Conservation (phyloP, 2,113 vertebrate species). For the Saiga tatarica region DNA sequence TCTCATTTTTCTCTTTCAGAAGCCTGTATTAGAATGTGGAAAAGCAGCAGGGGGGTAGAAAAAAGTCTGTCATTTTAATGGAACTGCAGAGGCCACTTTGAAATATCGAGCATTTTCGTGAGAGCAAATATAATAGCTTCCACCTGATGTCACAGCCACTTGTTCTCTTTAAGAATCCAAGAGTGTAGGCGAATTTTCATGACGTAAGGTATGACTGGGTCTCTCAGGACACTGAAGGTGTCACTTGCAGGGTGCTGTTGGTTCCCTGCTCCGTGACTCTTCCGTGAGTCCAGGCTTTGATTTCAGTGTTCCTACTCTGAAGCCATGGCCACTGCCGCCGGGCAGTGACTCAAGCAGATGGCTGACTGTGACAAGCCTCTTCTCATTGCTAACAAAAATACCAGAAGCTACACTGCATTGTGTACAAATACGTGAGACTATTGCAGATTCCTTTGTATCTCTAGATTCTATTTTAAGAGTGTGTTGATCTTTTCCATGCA, state of each 20-base stretch:
- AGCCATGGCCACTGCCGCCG: not conserved
- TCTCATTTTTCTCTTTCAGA: not conserved
- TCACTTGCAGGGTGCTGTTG: not conserved
- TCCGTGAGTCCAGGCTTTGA: not conserved
- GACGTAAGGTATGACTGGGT: not conserved
- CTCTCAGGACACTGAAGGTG: not conserved
- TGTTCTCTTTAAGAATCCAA: conserved; percentile 11
- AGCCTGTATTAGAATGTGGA: not conserved
- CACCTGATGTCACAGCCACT: not conserved
- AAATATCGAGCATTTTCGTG: conserved; percentile 33
- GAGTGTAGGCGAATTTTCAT: not conserved
- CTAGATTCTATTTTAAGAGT: conserved; percentile 52
- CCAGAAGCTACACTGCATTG: conserved; percentile 39
- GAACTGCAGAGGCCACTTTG: conserved; percentile 49
- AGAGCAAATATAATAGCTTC: conserved; percentile 39
- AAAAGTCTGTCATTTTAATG: conserved; percentile 30
- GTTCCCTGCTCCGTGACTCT: not conserved
- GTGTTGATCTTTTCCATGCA: conserved; percentile 25
- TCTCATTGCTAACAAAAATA: conserved; percentile 58
- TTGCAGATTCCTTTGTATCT: conserved; percentile 55
- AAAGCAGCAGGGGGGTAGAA: not conserved
- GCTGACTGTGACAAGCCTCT: conserved; percentile 44
- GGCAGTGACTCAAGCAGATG: conserved; percentile 59
- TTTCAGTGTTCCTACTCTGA: not conserved
- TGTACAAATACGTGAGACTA: conserved; percentile 44